Conservation (phyloP, 2,113 vertebrate species). For the Vulpes vulpes region DNA sequence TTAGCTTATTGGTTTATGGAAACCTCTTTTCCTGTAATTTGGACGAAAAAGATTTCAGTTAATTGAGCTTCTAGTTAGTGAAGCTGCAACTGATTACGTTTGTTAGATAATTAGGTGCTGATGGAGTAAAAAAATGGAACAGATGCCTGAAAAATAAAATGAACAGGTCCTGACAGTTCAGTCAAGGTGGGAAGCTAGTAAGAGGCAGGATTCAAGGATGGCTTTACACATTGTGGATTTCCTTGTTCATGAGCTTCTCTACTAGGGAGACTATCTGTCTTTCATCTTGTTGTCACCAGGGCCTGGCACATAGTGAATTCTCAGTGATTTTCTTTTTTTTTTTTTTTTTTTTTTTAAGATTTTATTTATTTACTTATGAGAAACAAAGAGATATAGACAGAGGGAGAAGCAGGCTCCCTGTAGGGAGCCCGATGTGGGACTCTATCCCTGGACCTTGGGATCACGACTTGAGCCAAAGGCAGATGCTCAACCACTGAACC, state of each 20-base stretch:
- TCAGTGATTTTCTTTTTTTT: neutral
- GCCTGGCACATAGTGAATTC: neutral
- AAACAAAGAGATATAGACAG: too few species aligned
- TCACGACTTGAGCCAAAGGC: too few species aligned
- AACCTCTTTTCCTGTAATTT: neutral
- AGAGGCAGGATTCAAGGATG: neutral
- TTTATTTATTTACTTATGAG: too few species aligned
- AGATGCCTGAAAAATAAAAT: neutral
- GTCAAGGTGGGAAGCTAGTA: neutral
- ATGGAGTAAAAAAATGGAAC: neutral
- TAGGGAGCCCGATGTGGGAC: too few species aligned
- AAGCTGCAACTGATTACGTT: conserved; percentile 27
- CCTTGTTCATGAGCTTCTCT: neutral
- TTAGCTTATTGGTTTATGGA: neutral
- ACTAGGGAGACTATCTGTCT: neutral
- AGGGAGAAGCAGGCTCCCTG: too few species aligned
- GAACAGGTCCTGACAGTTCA: neutral
- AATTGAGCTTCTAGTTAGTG: conserved; percentile 40
- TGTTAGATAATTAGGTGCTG: conserved; percentile 38
- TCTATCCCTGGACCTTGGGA: too few species aligned
- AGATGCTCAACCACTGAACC: too few species aligned
- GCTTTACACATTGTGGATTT: neutral
- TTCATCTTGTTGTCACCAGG: neutral
- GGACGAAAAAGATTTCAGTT: conserved; percentile 12
- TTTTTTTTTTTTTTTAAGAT: too few species aligned